Conservation (phyloP, 2,113 vertebrate species). For the Siphamia tubifer region DNA sequence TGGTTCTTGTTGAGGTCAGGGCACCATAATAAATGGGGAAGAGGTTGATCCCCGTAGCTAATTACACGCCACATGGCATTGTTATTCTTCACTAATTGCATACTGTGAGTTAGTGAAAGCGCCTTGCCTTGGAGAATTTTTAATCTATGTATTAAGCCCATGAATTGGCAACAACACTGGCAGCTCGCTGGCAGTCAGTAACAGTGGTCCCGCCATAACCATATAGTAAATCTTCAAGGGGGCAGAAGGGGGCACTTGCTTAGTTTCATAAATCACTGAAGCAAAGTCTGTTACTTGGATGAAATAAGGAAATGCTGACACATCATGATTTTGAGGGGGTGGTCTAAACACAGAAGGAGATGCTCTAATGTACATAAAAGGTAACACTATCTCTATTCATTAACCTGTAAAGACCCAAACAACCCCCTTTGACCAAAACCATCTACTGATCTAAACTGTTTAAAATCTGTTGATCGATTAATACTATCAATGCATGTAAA, state of each 20-base stretch:
- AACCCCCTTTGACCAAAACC: no score
- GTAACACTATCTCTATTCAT: background rate
- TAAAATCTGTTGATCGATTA: no score
- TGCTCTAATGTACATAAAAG: background rate
- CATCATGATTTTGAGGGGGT: background rate
- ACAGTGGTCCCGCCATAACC: background rate
- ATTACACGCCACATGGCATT: constrained; percentile 74
- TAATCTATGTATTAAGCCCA: constrained; percentile 51
- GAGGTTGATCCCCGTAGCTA: constrained; percentile 67
- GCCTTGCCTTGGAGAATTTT: constrained; percentile 52
- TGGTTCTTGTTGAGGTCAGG: constrained; percentile 58
- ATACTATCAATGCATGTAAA: no score
- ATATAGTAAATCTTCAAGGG: background rate
- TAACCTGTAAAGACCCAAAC: no score
- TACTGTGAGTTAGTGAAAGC: constrained; percentile 51
- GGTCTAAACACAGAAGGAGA: background rate
- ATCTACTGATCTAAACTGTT: no score
- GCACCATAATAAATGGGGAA: constrained; percentile 37
- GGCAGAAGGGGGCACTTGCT: background rate
- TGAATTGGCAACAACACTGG: constrained; percentile 36
- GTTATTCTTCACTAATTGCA: constrained; percentile 73
- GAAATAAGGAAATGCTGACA: background rate
- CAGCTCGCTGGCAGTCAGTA: constrained; percentile 2
- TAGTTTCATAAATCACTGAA: constrained; percentile 10
- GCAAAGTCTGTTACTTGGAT: constrained; percentile 1